Evolutionary conservation across 2,888 invertebrate genomes (phyloP), one percentile per base, ranked within the genome.

Genomic region (Ypsolopha sequella): DNA sequence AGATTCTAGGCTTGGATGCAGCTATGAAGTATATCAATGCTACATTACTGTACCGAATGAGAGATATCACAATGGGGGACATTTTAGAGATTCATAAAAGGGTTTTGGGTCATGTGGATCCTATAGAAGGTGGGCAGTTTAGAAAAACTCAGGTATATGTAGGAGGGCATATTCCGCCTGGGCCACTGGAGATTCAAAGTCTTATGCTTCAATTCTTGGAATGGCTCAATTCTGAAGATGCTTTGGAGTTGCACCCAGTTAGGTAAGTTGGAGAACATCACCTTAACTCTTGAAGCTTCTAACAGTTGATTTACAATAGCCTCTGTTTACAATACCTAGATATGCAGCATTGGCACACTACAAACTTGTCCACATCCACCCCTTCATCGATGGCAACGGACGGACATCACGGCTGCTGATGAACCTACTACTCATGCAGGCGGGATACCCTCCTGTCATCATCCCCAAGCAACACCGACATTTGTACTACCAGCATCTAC

Each of bases 261-360:
- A 91, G 92, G 90, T 41, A 36, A 43, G 38, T 39, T 3, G 2
- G 41, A 50, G 13, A 24, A 1, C 9, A 36, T 13, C 48, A 50
- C 3, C 13, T 6, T 24, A 4, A 24, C 24, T 24, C 24, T 3
- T 24, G 4, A 24, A 24, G 24, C 4, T 24, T 24, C 24, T 24
- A 24, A 24, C 24, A 24, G 2, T 3, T 24, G 24, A 3, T 24
- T 24, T 24, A 24, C 24, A 4, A 24, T 4, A 4, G 2, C 24
- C 24, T 24, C 2, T 24, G 24, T 24, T 24, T 24, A 4, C 24
- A 24, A 24, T 24, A 24, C 36, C 1, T 61, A 95, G 96, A 74
- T 94, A 95, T 70, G 98, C 98, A 50, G 98, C 99, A 0, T 81
- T 98, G 51, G 98, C 97, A 0, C 99, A 99, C 82, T 99, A 98